Evolutionary conservation across 2,888 invertebrate species (phyloP), one percentile per base, ranked within the genome.

Genomic region (Nipponacmea schrenckii): DNA sequence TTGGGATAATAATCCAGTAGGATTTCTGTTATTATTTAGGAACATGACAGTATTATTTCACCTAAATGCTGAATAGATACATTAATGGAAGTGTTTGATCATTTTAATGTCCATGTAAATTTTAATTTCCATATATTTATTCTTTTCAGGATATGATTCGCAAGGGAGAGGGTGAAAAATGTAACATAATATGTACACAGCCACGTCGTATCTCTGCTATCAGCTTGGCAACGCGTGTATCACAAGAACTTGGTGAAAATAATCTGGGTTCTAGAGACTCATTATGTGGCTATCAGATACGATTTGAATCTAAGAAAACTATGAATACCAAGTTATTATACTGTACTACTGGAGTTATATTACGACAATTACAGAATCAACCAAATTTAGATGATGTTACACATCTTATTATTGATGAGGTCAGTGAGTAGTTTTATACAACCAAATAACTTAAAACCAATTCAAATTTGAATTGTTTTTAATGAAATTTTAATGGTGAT

Each of bases 261-360:
- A 73, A 74, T 8, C 72, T 81, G 44, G 81, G 85, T 56, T n/a
- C 72, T n/a, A 64, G 63, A 10, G 76, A 79, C 24, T 80, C 85
- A 0, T 70, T 85, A 20, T 84, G 83, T 72, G 85, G 86, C 1
- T 85, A 84, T 73, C 83, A 85, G 79, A 84, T 85, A 63, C 74
- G 86, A 62, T 86, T 87, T 76, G 87, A 88, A 72, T 80, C 84
- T 4, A 80, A 80, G 72, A 77, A 76, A 66, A 79, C 83, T 20
- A 78, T 78, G 17, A 82, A 81, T 45, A 85, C 86, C 0, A 74
- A 82, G 27, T 77, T 88, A 68, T 70, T 93, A 75, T 97, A 93
- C 87, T 96, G 96, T 88, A 97, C 97, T 0, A 96, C 96, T 0
- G 97, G 96, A 3, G 93, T 97, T 68, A 90, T 97, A 45, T 88